Evolutionary conservation across 2,113 vertebrate species (phyloP), one percentile per base, ranked within the genome.

Genomic region (Pycnonotus jocosus): DNA sequence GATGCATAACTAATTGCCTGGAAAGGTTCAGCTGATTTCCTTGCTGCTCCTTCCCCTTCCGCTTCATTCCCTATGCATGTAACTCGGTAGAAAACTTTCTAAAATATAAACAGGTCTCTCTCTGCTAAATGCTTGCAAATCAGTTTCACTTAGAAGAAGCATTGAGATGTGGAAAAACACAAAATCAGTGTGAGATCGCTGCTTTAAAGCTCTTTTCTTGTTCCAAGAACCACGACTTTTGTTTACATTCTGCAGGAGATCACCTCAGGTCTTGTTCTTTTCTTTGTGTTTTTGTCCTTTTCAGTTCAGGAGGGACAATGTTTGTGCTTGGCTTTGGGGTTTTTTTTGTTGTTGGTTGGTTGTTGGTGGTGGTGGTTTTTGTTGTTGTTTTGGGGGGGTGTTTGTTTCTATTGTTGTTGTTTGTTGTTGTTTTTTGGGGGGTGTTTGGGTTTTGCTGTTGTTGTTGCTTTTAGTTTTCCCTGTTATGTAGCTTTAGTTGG

Each of bases 1-100:
- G 96, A 91, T 77, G 90, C 89, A 90, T 96, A 96, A 78, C 81
- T 96, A 96, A 97, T 94, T 97, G 82, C 66, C 83, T 97, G 74
- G 88, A 96, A 97, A 95, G 50, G 54, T 94, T 96, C 81, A 70
- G 53, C 70, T 95, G 86, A 92, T 95, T 96, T 88, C 62, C 53
- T 58, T 73, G 25, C 45, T 42, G 70, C 45, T 77, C 15, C 53
- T 70, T 68, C 20, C 23, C 30, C 16, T 28, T 73, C 66, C 5
- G 4, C 60, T 74, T 68, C 42, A 44, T 83, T 90, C 61, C 19
- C 12, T 28, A 83, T 45, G 35, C 47, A 76, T 77, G 33, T 7
- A 94, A 74, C 31, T 84, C 50, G 31, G n/a, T 82, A 84, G 42
- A 40, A 86, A 90, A 91, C 35, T 92, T 87, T 88, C 87, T 73